Percentiles rank a stretch among this genome's conserved stretches.
phyloP scores from a whole-genome alignment of 2,888 invertebrate genomes.

The Gasteruption jaculator region DNA sequence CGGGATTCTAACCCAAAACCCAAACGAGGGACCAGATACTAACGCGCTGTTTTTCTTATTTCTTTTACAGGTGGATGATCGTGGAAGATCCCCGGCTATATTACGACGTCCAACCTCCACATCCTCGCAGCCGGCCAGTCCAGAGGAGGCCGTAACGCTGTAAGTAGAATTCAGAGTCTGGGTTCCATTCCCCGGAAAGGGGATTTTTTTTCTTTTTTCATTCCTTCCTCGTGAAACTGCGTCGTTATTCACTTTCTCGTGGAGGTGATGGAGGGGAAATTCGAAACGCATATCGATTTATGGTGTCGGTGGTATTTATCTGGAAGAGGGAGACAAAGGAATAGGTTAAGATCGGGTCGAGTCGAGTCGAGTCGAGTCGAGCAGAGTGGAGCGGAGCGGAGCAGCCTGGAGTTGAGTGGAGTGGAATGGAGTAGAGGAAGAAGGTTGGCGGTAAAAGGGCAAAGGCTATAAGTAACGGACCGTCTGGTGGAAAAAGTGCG shows the following conservation, averaged over 20 bases:
- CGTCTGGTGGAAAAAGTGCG: conserved; percentile 48
- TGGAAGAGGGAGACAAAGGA: conserved; percentile 31
- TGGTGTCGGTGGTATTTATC: too few relatives aligned
- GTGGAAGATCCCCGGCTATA: conserved; percentile 47
- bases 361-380: conserved; percentile 27
- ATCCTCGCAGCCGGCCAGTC: conserved; percentile 38
- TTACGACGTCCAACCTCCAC: conserved; percentile 41
- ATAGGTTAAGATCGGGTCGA: conserved; percentile 45
- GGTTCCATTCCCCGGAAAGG: not conserved
- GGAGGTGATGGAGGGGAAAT: not conserved
- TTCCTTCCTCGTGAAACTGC: not conserved
- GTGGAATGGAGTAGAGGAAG: conserved; percentile 19
- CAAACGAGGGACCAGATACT: too few relatives aligned
- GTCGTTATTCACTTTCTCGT: too few relatives aligned
- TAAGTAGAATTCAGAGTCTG: conserved; percentile 34
- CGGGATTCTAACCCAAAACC: too few relatives aligned
- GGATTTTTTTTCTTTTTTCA: not conserved
- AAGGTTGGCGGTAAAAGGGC: conserved; percentile 43
- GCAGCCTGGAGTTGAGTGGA: conserved; percentile 15
- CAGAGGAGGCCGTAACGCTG: conserved; percentile 49
- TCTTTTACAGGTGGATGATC: conserved; percentile 45
- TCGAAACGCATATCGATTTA: too few relatives aligned
- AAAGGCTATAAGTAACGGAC: conserved; percentile 49
- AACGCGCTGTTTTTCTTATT: too few relatives aligned
- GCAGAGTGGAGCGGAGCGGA: conserved; percentile 32